Percentiles rank a stretch among this genome's conserved stretches.
phyloP scores from a whole-genome alignment of 2,113 vertebrate genomes.

The Phodopus roborovskii region DNA sequence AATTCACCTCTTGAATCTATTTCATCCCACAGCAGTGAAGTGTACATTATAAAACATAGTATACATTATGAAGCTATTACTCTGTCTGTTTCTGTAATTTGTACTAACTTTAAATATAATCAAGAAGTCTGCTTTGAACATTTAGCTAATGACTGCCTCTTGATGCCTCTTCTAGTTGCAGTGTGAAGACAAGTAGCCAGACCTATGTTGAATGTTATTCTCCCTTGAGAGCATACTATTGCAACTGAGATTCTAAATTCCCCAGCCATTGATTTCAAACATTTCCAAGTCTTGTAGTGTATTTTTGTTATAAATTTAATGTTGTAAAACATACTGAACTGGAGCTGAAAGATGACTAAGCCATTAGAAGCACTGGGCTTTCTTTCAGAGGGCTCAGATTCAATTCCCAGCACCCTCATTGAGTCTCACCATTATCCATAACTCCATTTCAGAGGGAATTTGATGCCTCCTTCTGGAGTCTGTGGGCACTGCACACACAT shows the following conservation, averaged over 20 bases:
- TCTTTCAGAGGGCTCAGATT: background rate
- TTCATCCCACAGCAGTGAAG: background rate
- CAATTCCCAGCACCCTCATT: background rate
- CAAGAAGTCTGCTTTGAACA: background rate
- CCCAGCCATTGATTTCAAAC: background rate
- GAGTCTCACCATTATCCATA: too few relatives aligned
- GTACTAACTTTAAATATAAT: background rate
- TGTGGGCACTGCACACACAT: background rate
- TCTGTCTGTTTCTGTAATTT: background rate
- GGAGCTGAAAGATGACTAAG: background rate
- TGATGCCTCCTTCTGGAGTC: background rate
- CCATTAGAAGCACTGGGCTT: background rate
- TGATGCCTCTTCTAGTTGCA: accelerated
- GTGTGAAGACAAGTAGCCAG: accelerated
- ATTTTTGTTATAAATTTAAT: background rate
- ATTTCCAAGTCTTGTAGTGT: background rate
- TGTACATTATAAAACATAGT: background rate
- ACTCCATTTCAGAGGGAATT: background rate
- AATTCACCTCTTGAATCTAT: background rate
- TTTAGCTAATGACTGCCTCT: background rate
- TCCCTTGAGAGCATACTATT: accelerated
- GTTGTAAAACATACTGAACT: background rate
- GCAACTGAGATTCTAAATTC: background rate
- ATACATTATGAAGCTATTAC: background rate
- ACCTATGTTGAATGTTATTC: background rate